Evolutionary conservation across 2,113 vertebrate species (phyloP).

Genomic region (Corythornis cristatus): DNA sequence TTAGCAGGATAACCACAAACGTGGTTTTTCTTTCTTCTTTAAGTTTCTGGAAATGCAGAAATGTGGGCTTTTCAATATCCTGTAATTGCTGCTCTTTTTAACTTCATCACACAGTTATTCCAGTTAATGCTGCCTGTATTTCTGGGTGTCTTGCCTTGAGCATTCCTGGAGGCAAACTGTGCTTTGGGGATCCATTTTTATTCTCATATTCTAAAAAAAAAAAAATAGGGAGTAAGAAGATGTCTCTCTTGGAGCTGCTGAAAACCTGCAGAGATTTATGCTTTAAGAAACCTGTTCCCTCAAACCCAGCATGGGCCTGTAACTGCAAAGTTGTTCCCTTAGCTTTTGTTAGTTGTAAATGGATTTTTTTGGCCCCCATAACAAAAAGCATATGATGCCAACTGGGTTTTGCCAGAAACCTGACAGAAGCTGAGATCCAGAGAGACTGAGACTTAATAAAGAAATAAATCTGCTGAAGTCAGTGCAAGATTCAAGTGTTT

Average conservation of each 20-base stretch:
- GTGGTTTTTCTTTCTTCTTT: slow-evolving; percentile 36
- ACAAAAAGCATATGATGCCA: neutral
- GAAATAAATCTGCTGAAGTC: neutral
- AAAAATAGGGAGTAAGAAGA: neutral
- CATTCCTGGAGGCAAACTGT: neutral
- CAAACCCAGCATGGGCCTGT: neutral
- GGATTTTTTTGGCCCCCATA: neutral
- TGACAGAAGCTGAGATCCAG: neutral
- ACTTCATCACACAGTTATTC: slow-evolving; percentile 3
- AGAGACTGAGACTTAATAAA: neutral
- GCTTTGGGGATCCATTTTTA: neutral
- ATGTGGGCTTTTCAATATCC: slow-evolving; percentile 16
- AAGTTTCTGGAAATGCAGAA: slow-evolving; percentile 50
- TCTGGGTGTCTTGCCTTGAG: neutral
- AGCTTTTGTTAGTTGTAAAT: neutral
- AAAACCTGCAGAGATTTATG: neutral
- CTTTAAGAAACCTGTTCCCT: neutral
- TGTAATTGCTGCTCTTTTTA: neutral
- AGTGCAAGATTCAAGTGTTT: neutral
- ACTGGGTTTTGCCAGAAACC: neutral
- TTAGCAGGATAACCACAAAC: slow-evolving; percentile 34
- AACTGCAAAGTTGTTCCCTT: neutral
- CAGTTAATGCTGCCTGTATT: neutral
- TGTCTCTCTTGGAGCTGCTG: neutral
- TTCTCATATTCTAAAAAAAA: neutral